Conservation (phyloP, 2,113 vertebrate genomes). For the Regulus satrapa region DNA sequence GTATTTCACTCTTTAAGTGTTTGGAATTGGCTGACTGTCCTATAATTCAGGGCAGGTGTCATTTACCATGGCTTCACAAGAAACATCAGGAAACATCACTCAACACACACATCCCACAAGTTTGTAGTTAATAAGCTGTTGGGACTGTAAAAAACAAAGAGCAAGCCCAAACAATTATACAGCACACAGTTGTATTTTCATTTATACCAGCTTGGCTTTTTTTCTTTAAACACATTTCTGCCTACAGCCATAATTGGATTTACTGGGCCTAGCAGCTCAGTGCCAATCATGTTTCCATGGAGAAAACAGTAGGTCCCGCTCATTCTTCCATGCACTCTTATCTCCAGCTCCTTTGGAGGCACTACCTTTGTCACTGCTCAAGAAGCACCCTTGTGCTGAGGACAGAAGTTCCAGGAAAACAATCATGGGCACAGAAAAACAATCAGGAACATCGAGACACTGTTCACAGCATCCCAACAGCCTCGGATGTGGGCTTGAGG, state of each 20-base stretch:
- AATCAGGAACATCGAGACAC: background rate
- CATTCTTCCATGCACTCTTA: background rate
- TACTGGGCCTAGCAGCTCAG: background rate
- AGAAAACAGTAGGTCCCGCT: conserved; percentile 9
- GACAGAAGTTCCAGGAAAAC: background rate
- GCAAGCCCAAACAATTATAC: background rate
- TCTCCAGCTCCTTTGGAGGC: background rate
- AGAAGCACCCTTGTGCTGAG: background rate
- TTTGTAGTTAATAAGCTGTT: background rate
- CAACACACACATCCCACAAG: background rate
- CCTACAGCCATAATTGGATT: conserved; percentile 2
- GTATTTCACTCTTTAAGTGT: background rate
- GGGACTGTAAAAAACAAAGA: background rate
- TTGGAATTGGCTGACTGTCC: background rate
- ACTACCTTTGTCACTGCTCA: background rate
- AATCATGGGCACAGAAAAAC: background rate
- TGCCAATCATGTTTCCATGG: conserved; percentile 28
- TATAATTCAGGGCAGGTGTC: background rate
- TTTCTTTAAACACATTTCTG: background rate
- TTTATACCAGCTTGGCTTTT: background rate
- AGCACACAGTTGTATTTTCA: background rate
- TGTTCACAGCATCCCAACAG: background rate
- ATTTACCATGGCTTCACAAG: background rate
- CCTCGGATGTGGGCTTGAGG: background rate
- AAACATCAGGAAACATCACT: background rate